Base-by-base conservation (phyloP, 2,797 vertebrate genomes). In the Carcharodon carcharias region DNA sequence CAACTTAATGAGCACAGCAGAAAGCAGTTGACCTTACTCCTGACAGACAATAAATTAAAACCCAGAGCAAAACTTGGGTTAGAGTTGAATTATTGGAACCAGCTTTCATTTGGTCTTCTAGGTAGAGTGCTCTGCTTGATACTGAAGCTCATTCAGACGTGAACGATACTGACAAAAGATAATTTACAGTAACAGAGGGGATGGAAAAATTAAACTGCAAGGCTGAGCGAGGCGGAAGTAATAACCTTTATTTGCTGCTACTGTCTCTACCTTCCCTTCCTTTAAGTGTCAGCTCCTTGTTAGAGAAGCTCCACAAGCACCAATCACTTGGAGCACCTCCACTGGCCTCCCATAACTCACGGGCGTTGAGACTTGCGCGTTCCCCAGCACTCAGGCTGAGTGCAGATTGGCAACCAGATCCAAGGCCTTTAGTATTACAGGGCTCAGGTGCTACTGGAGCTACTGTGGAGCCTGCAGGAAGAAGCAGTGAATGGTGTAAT, bases 1-100 rank as follows among this genome's bases (percentile, higher is more conserved):
- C 91, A 67, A 28, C 21, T 26, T 93, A 93, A 93, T 67, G 91
- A 93, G n/a, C n/a, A 65, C 50, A 31, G 91, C 23, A 5, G 45
- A 65, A 65, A 67, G 91, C 63, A 65, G 61, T 67, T 93, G 91
- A 93, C 91, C 91, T 67, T 93, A 45, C 61, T 1, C 61, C 91
- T 67, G 63, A 93, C 91, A 50, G 61, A 45, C 9, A 67, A 93
- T 93, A 45, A 67, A 93, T 93, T 93, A 93, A 93, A 93, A 93
- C 21, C 63, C 0, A 93, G n/a, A 67, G 91, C 14, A 93, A 26
- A 93, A 23, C 23, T 21, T 26, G n/a, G 56, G 18, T 40, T 93
- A 26, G 21, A 65, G 50, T 93, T 93, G 63, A 93, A 93, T 93
- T 93, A 67, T 67, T 63, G 63, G n/a, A 54, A 65, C 14, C 61